These are phyloP conservation scores for Mormyrus proboscirostris DNA, from an alignment of 2,797 vertebrate species.

Conservation along the genomic window DNA sequence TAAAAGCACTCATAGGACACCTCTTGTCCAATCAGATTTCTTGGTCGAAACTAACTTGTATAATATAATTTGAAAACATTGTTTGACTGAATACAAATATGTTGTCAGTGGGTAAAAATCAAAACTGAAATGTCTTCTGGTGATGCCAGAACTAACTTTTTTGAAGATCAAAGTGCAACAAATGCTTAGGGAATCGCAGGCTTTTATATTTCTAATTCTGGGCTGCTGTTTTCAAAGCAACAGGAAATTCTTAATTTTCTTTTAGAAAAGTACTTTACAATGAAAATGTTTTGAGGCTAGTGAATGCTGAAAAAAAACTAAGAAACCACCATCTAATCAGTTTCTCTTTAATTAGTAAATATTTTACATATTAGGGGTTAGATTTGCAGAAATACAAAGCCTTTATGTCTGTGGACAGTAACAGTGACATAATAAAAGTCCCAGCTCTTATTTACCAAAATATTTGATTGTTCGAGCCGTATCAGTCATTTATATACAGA, in stretches of 20 bases:
- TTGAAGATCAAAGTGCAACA: background rate
- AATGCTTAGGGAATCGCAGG: background rate
- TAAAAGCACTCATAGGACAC: background rate
- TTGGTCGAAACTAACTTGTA: background rate
- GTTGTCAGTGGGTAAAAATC: background rate
- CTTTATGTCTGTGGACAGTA: background rate
- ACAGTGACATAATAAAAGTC: background rate
- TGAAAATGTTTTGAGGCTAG: background rate
- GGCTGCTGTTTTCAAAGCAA: background rate
- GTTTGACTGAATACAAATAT: background rate
- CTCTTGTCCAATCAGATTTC: background rate
- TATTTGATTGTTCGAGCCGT: background rate
- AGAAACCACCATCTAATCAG: background rate
- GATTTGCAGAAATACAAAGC: background rate
- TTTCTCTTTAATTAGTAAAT: background rate
- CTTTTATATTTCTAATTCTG: background rate
- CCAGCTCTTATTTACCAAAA: background rate
- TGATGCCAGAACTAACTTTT: background rate
- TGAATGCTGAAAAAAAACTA: background rate
- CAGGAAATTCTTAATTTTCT: background rate
- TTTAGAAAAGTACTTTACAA: background rate
- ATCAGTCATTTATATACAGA: background rate
- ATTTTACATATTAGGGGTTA: background rate
- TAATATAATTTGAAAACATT: background rate
- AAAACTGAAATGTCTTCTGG: background rate